A percentile compares a stretch with the other conserved stretches of the same genome.
These are phyloP conservation scores for Cyphomyrus plagiostoma DNA, from an alignment of 2,113 vertebrate genomes.

Conservation along the genomic window DNA sequence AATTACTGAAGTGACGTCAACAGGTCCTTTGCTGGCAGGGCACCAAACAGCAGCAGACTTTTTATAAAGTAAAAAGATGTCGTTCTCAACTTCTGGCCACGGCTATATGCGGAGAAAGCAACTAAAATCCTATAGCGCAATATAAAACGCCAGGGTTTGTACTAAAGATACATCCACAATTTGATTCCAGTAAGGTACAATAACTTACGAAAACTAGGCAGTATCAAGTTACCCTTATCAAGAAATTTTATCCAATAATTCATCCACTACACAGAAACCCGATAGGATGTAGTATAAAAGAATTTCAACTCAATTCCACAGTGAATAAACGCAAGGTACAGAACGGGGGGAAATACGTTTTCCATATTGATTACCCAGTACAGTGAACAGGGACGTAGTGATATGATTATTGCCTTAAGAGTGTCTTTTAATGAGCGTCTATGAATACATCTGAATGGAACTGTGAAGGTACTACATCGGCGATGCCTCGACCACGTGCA, in stretches of 20 bases:
- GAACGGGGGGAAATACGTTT: neutral
- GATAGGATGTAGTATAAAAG: neutral
- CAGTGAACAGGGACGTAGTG: neutral
- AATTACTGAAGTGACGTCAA: no score
- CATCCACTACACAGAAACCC: neutral
- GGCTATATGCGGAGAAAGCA: neutral
- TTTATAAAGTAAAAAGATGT: no score
- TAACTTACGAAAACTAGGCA: no score
- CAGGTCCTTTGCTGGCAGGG: no score
- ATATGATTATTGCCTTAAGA: neutral
- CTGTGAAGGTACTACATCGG: neutral
- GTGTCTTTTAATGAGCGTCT: neutral
- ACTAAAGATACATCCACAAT: no score
- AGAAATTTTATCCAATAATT: no score
- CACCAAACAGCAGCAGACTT: no score
- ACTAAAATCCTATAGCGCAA: neutral
- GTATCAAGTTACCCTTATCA: no score
- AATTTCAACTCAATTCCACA: neutral
- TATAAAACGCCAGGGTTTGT: neutral
- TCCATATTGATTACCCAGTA: neutral
- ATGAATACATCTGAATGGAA: neutral
- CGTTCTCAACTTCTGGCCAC: no score
- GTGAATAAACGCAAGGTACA: neutral
- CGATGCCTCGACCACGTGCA: neutral
- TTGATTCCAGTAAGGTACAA: no score